Percentiles rank a stretch among this genome's conserved stretches.
Conservation (phyloP, 2,888 invertebrate genomes). For the Gryllus longicercus region DNA sequence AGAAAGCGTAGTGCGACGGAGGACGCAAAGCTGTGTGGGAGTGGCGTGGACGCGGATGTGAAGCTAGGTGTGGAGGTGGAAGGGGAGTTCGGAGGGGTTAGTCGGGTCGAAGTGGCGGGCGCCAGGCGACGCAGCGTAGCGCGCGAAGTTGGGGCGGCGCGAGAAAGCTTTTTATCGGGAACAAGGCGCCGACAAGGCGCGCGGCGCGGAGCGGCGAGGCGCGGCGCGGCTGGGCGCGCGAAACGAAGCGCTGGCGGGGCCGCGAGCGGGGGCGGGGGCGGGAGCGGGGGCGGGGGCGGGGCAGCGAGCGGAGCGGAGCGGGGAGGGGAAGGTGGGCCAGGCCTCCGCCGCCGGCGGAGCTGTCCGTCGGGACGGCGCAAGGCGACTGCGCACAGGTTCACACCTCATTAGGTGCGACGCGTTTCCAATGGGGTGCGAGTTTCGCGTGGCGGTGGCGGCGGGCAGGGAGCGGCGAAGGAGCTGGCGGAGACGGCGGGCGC, state of each 20-base stretch:
- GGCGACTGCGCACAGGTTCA: conserved; percentile 17
- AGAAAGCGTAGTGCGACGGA: too few species aligned
- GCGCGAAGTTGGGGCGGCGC: background rate
- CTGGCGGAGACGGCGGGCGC: too few species aligned
- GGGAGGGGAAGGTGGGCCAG: background rate
- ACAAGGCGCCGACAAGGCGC: background rate
- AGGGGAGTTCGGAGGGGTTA: too few species aligned
- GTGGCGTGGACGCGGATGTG: too few species aligned
- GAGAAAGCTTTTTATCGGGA: conserved; percentile 3
- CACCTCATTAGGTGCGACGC: conserved; percentile 17
- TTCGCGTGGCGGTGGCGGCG: background rate
- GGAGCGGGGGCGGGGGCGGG: background rate
- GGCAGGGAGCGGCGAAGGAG: background rate
- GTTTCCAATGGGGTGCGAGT: background rate
- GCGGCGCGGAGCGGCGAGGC: too few species aligned
- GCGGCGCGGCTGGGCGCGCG: background rate
- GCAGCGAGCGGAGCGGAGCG: background rate
- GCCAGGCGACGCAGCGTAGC: too few species aligned
- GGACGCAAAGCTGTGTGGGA: too few species aligned
- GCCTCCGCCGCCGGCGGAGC: background rate
- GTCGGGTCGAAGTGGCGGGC: too few species aligned
- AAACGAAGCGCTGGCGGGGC: background rate
- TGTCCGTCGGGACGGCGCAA: background rate
- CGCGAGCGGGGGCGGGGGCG: background rate
- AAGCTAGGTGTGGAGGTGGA: too few species aligned